Base-by-base conservation (phyloP, 2,888 invertebrate species). In the Xylota sylvarum region DNA sequence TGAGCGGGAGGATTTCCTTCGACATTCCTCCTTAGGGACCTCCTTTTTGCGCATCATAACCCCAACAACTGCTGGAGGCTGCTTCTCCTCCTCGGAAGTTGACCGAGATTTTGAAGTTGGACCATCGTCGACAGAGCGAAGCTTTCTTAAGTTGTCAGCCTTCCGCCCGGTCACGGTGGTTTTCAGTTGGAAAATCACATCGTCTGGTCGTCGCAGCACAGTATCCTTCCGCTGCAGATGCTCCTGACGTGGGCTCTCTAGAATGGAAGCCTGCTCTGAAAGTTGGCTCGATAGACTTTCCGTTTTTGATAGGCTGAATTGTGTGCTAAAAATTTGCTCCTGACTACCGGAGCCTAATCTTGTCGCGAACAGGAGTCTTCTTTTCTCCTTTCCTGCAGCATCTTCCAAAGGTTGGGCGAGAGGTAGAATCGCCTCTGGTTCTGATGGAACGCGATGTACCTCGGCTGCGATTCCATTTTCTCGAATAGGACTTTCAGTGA, bases 291-390 rank as follows among this genome's bases (percentile, higher is more conserved):
- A 94, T 37, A 94, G 93, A 90, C 95, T 95, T 82, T 95, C 95
- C 5, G 95, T 95, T 90, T 95, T 95, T 0, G 95, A 95, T 88
- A 95, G 93, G 89, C 95, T 95, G 88, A 95, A 94, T 89, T 95
- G 95, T 4, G 94, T 94, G 89, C 95, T 94, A 90, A 96, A 96
- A 56, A 96, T 93, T 91, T 95, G 95, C 89, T 96, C 95, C 89
- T 94, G 94, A 89, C 95, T 95, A 23, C 93, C 93, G 0, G 92
- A 92, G 35, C 95, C 96, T 55, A 96, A 93, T 88, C 95, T 94
- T 7, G 96, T 96, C 73, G 95, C 94, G 90, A 96, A 96, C 69
- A 95, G 93, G 58, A 96, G 92, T 58, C 95, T 93, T 14, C 92
- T 90, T 37, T 92, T 92, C 80, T 93, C 92, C 84, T 90, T 92